Conservation (phyloP, 2,888 invertebrate species). For the Autographa gamma region DNA sequence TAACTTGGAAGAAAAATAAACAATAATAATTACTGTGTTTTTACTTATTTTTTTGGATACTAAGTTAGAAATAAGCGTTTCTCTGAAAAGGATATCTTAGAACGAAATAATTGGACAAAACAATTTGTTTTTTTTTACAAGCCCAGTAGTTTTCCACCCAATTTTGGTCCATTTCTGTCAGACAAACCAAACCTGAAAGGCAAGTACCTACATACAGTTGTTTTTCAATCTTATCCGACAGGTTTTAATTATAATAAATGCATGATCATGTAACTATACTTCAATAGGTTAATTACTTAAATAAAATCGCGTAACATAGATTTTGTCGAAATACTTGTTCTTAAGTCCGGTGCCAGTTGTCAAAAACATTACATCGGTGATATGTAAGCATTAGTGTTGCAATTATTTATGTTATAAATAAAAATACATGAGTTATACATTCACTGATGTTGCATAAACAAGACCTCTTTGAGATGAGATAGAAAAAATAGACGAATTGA, state of each 20-base stretch:
- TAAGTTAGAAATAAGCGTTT: too few relatives aligned
- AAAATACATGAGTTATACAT: slow-evolving; percentile 32
- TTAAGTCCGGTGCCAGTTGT: not conserved
- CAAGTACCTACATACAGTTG: not conserved
- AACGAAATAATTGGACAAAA: too few relatives aligned
- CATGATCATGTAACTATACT: not conserved
- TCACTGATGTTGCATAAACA: slow-evolving; percentile 37
- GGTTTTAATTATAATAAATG: not conserved
- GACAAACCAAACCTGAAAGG: not conserved
- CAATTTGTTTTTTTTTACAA: too few relatives aligned
- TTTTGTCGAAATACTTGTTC: slow-evolving; percentile 1
- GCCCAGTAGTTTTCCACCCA: not conserved
- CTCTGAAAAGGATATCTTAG: too few relatives aligned
- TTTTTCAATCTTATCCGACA: not conserved
- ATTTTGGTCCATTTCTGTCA: not conserved
- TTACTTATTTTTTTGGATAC: too few relatives aligned
- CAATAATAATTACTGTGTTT: too few relatives aligned
- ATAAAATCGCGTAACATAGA: not conserved
- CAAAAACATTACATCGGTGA: slow-evolving; percentile 13
- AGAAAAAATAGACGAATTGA: slow-evolving; percentile 8
- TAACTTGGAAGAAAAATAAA: too few relatives aligned
- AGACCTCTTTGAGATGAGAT: not conserved
- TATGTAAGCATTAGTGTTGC: slow-evolving; percentile 20
- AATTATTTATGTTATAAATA: slow-evolving; percentile 12
- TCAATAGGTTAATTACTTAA: not conserved